Percentiles rank a stretch among this genome's conserved stretches.
Evolutionary conservation across 1,140 invertebrate genomes (phyloP).

Genomic region (Halictus rubicundus): DNA sequence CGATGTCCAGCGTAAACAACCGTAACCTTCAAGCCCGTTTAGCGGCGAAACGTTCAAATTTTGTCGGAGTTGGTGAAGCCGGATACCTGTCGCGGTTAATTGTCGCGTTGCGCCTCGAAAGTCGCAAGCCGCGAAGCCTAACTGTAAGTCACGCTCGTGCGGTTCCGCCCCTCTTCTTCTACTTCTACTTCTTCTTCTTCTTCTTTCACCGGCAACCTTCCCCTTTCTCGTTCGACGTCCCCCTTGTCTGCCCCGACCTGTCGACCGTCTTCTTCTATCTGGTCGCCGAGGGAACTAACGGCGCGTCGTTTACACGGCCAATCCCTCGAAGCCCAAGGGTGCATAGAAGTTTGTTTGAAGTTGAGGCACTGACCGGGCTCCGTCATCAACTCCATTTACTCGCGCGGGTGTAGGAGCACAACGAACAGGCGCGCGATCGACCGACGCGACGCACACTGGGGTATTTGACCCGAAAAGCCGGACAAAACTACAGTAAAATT

Average conservation of each 20-base stretch:
- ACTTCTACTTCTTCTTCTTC: background rate
- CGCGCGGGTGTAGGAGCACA: background rate
- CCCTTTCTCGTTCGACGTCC: conserved; percentile 27
- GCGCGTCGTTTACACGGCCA: conserved; percentile 70
- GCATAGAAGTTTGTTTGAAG: conserved; percentile 68
- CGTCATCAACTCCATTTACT: conserved; percentile 52
- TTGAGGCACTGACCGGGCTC: conserved; percentile 57
- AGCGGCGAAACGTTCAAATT: conserved; percentile 34
- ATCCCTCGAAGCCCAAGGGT: conserved; percentile 61
- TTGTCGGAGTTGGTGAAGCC: conserved; percentile 31
- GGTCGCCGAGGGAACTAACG: conserved; percentile 61
- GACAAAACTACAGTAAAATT: too few species aligned
- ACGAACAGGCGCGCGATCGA: conserved; percentile 23
- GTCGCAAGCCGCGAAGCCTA: conserved; percentile 2
- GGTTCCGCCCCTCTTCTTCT: conserved; percentile 5
- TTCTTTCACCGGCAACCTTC: background rate
- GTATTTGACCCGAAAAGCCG: too few species aligned
- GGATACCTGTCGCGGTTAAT: conserved; percentile 53
- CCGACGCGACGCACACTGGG: background rate
- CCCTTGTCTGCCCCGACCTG: conserved; percentile 1
- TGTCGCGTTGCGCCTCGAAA: conserved; percentile 28
- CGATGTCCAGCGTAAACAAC: too few species aligned
- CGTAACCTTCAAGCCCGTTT: background rate
- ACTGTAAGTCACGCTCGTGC: conserved; percentile 27
- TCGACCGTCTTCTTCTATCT: conserved; percentile 14